Evolutionary conservation across 2,888 invertebrate species (phyloP).

Genomic region (Ormyrus labotus): DNA sequence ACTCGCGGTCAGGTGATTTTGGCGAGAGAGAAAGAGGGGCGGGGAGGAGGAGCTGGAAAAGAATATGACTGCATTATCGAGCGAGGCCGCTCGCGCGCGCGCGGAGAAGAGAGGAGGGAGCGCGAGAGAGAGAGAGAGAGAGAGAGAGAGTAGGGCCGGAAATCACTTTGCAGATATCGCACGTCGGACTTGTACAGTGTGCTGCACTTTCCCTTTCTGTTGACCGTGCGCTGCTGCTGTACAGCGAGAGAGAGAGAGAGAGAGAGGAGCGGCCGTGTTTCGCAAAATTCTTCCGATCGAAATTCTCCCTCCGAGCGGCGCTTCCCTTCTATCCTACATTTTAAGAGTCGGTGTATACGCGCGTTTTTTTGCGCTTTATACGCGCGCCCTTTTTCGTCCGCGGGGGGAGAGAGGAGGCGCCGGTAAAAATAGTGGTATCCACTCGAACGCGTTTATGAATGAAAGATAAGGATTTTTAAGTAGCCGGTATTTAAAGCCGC

Average conservation of each 20-base stretch:
- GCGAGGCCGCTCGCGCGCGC: neutral
- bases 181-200: constrained; percentile 44
- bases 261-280: constrained; percentile 18
- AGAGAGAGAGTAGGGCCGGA: constrained; percentile 38
- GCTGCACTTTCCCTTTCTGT: constrained; percentile 59
- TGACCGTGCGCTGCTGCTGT: constrained; percentile 53
- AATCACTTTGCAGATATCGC: constrained; percentile 58
- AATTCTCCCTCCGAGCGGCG: neutral
- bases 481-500: no score
- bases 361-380: neutral
- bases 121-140: no score
- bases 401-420: no score
- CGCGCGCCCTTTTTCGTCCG: neutral
- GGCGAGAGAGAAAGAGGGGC: neutral
- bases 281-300: constrained; percentile 47
- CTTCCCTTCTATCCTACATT: constrained; percentile 9
- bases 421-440: no score
- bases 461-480: no score
- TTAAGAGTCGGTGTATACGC: neutral
- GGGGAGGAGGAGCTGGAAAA: neutral
- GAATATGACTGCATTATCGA: constrained; percentile 30
- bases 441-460: no score
- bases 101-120: neutral
- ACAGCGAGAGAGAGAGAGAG: neutral
- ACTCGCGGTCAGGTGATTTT: no score